Percentiles rank a stretch among this genome's conserved stretches.
phyloP scores from a whole-genome alignment of 2,113 vertebrate genomes.

The Cavia aperea region DNA sequence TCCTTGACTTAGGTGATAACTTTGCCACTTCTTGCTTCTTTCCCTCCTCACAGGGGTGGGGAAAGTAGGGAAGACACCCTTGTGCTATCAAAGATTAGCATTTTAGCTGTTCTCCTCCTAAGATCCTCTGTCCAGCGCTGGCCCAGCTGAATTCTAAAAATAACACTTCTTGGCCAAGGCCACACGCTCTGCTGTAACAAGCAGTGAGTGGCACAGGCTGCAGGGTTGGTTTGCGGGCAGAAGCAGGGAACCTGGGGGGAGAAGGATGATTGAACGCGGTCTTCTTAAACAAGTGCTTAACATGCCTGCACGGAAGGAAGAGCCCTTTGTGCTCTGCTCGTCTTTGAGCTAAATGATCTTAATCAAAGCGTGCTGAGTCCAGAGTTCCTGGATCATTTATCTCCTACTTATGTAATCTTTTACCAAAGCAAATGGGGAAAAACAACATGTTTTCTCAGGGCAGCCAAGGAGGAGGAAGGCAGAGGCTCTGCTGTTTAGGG shows the following conservation, averaged over 20 bases:
- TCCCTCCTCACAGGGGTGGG: background rate
- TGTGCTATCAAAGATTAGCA: background rate
- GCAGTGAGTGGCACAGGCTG: background rate
- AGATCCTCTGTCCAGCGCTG: background rate
- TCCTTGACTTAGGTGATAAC: background rate
- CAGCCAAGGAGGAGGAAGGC: background rate
- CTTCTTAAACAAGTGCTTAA: constrained; percentile 31
- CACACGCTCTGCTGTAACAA: background rate
- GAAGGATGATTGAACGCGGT: constrained; percentile 11
- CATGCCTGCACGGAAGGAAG: background rate
- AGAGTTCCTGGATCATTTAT: constrained; percentile 50
- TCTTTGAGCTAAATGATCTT: constrained; percentile 50
- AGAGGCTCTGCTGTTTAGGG: background rate
- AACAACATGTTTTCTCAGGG: constrained; percentile 18
- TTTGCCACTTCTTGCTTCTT: background rate
- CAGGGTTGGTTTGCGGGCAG: background rate
- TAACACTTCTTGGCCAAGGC: background rate
- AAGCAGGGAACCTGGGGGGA: background rate
- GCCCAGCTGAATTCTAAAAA: background rate
- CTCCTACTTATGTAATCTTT: constrained; percentile 48
- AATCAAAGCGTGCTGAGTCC: constrained; percentile 43
- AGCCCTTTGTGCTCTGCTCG: constrained; percentile 22
- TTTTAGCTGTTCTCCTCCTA: background rate
- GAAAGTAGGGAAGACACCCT: background rate
- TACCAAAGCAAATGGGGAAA: constrained; percentile 40